Conservation (phyloP, 1,140 invertebrate species). For the Daktulosphaira vitifoliae region DNA sequence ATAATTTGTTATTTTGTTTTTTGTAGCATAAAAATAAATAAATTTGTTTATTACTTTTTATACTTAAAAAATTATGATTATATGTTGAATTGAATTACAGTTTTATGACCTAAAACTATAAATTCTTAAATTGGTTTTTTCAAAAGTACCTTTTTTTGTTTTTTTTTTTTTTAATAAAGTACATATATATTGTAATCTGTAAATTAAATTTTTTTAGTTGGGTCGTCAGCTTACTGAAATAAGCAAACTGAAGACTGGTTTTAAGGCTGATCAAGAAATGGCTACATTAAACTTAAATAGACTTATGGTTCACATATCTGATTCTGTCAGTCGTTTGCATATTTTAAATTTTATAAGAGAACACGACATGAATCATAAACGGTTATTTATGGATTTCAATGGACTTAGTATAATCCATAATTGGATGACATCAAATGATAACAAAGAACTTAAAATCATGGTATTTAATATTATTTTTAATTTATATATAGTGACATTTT, state of each 20-base stretch:
- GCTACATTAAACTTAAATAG: constrained; percentile 67
- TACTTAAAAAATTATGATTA: too few relatives aligned
- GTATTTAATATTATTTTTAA: background rate
- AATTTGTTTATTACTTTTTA: too few relatives aligned
- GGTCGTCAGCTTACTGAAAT: constrained; percentile 9
- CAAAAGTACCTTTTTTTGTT: background rate
- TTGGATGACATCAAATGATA: constrained; percentile 57
- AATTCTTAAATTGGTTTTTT: too few relatives aligned
- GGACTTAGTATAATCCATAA: constrained; percentile 81
- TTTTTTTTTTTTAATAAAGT: background rate
- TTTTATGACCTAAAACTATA: too few relatives aligned
- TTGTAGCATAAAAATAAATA: too few relatives aligned
- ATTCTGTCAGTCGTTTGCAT: constrained; percentile 56
- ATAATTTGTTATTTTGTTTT: too few relatives aligned
- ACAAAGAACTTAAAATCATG: constrained; percentile 20
- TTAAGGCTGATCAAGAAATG: constrained; percentile 27
- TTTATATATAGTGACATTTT: too few relatives aligned
- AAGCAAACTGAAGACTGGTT: constrained; percentile 21
- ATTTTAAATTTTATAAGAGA: constrained; percentile 59
- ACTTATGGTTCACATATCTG: constrained; percentile 84
- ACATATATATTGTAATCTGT: background rate
- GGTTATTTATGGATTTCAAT: constrained; percentile 91
- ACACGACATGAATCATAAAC: constrained; percentile 67
- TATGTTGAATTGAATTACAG: too few relatives aligned
- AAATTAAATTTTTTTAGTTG: constrained; percentile 23